Evolutionary conservation across 2,888 invertebrate genomes (phyloP).

Genomic region (Drosophila maculinotata): DNA sequence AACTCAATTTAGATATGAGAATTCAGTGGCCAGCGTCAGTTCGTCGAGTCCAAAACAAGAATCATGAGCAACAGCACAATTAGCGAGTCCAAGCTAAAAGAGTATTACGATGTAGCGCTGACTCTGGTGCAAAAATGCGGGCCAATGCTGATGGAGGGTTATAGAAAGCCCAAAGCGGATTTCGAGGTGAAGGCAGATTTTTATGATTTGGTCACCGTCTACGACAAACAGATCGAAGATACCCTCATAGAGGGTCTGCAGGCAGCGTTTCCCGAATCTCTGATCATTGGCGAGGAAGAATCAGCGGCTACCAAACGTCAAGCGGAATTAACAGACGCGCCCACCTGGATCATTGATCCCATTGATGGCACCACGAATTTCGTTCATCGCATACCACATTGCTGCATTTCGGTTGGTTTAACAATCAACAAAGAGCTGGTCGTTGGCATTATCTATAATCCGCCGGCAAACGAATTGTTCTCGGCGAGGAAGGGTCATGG

Average conservation of each 20-base stretch:
- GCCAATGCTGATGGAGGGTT: constrained; percentile 82
- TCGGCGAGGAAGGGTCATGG: constrained; percentile 90
- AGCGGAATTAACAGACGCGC: constrained; percentile 88
- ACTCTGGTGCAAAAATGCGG: constrained; percentile 83
- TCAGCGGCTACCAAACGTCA: constrained; percentile 80
- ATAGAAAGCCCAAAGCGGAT: constrained; percentile 75
- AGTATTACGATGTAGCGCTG: constrained; percentile 81
- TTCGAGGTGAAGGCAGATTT: constrained; percentile 86
- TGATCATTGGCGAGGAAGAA: constrained; percentile 92
- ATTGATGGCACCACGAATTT: constrained; percentile 96
- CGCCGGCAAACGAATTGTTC: constrained; percentile 89
- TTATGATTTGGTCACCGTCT: constrained; percentile 92
- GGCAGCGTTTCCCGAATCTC: constrained; percentile 87
- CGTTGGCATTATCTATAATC: constrained; percentile 92
- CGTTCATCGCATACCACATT: constrained; percentile 89
- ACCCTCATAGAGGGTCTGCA: constrained; percentile 87
- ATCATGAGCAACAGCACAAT: constrained; percentile 45
- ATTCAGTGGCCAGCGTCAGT: constrained; percentile 38
- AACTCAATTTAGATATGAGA: constrained; percentile 17
- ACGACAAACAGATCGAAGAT: constrained; percentile 91
- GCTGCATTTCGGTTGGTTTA: constrained; percentile 90
- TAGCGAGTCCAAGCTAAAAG: constrained; percentile 69
- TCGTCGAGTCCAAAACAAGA: constrained; percentile 19
- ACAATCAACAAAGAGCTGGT: constrained; percentile 87
- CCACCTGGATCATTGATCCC: constrained; percentile 95